phyloP scores from a whole-genome alignment of 2,797 vertebrate genomes.

The Enteromius mattozi region DNA sequence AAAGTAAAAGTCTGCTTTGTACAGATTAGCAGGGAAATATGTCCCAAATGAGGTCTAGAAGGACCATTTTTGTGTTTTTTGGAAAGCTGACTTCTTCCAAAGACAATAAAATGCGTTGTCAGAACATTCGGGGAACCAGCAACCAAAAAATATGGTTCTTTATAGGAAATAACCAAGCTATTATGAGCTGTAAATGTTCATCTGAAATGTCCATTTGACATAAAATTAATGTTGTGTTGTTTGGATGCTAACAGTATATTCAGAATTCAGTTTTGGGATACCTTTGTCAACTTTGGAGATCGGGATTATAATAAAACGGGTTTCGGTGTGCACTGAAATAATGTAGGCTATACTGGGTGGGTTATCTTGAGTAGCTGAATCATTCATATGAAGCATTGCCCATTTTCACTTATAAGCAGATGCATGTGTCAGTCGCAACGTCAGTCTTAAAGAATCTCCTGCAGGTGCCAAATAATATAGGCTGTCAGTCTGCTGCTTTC shows the following conservation, averaged over 20 bases:
- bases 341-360: background rate
- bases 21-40: background rate
- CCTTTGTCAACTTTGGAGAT: background rate
- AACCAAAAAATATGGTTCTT: background rate
- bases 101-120: background rate
- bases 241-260: background rate
- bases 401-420: background rate
- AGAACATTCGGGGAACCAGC: background rate
- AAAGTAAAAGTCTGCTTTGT: constrained; percentile 12
- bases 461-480: background rate
- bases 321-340: constrained; percentile 13
- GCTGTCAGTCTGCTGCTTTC: background rate
- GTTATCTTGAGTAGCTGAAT: constrained; percentile 1
- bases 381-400: background rate
- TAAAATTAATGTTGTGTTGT: background rate
- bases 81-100: background rate
- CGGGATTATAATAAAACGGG: background rate
- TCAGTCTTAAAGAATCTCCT: background rate
- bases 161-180: background rate
- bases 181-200: constrained; percentile 18
- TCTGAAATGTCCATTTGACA: background rate
- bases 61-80: background rate
- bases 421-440: background rate
- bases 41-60: background rate
- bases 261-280: too few species aligned